These are phyloP conservation scores for Etia nguti DNA, from an alignment of 2,113 vertebrate genomes.

Conservation along the genomic window DNA sequence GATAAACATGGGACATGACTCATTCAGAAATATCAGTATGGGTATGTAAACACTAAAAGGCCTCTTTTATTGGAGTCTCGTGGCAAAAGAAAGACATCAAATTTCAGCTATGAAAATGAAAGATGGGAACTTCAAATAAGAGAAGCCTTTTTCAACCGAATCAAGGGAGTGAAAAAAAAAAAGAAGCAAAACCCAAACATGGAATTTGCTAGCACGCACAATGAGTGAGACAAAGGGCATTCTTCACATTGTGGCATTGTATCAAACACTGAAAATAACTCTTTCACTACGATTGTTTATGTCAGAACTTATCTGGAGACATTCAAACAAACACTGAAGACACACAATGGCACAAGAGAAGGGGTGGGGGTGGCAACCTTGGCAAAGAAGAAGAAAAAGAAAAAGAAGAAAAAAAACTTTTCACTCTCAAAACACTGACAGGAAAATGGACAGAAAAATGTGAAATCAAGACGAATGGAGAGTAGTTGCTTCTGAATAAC, in stretches of 20 bases:
- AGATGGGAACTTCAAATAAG: constrained; percentile 44
- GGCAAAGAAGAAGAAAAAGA: neutral
- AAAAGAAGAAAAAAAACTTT: neutral
- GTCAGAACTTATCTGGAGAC: constrained; percentile 41
- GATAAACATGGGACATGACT: constrained; percentile 50
- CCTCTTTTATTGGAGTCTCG: constrained; percentile 48
- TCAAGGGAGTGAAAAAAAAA: neutral
- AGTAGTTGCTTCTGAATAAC: constrained; percentile 43
- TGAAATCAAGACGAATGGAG: constrained; percentile 31
- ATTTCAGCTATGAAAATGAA: constrained; percentile 25
- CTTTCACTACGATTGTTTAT: neutral
- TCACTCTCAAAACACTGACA: constrained; percentile 28
- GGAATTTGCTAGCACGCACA: constrained; percentile 24
- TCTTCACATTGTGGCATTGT: constrained; percentile 29
- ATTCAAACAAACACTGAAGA: constrained; percentile 45
- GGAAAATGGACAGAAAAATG: constrained; percentile 16
- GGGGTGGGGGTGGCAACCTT: neutral
- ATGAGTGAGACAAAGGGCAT: constrained; percentile 38
- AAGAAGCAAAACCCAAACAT: neutral
- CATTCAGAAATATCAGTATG: constrained; percentile 55
- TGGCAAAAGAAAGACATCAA: constrained; percentile 29
- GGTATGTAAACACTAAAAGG: constrained; percentile 55
- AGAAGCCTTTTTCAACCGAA: constrained; percentile 54
- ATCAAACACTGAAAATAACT: constrained; percentile 35
- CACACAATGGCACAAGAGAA: constrained; percentile 29